phyloP scores from a whole-genome alignment of 2,888 invertebrate species.

The Pyrgus malvae region DNA sequence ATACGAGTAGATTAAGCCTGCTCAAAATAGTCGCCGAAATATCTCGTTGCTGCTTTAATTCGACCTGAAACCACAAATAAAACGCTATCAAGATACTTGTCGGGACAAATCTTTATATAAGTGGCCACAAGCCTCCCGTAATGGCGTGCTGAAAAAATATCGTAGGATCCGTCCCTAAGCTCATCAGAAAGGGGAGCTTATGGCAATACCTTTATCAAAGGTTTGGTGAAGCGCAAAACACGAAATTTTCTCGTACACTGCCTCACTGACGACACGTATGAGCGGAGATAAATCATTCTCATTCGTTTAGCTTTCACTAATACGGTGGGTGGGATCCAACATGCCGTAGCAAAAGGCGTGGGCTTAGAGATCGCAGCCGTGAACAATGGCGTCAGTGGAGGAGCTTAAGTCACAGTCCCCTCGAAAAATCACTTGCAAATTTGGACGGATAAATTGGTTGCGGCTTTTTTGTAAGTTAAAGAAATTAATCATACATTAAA shows the following conservation, averaged over 20 bases:
- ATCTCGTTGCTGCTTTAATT: too few relatives aligned
- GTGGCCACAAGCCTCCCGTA: conserved; percentile 12
- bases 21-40: too few relatives aligned
- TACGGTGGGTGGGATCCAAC: conserved; percentile 7
- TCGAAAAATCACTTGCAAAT: too few relatives aligned
- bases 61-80: background rate
- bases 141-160: conserved; percentile 18
- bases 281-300: conserved; percentile 60
- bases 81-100: conserved; percentile 6
- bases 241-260: conserved; percentile 46
- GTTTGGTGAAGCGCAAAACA: conserved; percentile 44
- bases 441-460: too few relatives aligned
- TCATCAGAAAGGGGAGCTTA: conserved; percentile 33
- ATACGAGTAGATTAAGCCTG: too few relatives aligned
- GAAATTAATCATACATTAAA: too few relatives aligned
- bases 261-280: conserved; percentile 41
- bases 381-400: too few relatives aligned
- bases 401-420: too few relatives aligned
- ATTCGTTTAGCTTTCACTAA: conserved; percentile 33
- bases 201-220: conserved; percentile 38
- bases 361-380: too few relatives aligned
- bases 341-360: background rate
- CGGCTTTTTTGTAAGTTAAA: too few relatives aligned
- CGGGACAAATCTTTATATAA: conserved; percentile 9
- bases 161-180: conserved; percentile 15